These are phyloP conservation scores for Entomobrya multifasciata DNA, from an alignment of 2,888 invertebrate genomes.

Conservation along the genomic window DNA sequence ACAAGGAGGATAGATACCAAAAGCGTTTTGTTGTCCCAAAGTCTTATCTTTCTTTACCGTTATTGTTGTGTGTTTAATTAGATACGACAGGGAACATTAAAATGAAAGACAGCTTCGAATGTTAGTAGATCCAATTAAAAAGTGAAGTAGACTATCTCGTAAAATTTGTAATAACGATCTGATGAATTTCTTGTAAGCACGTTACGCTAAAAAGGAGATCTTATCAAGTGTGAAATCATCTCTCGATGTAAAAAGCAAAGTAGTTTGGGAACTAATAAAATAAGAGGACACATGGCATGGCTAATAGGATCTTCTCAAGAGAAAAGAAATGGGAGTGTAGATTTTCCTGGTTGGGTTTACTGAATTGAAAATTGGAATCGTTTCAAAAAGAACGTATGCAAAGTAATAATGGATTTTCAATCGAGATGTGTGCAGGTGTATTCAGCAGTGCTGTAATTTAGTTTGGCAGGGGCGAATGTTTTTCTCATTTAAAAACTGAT, in stretches of 20 bases:
- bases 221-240: slow-evolving; percentile 56
- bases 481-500: slow-evolving; percentile 33
- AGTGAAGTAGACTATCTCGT: slow-evolving; percentile 11
- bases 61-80: slow-evolving; percentile 48
- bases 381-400: not conserved
- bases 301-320: too few relatives aligned
- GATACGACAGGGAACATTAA: slow-evolving; percentile 54
- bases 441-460: slow-evolving; percentile 5
- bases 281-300: slow-evolving; percentile 3
- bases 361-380: slow-evolving; percentile 35
- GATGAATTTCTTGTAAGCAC: slow-evolving; percentile 25
- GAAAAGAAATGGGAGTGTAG: slow-evolving; percentile 9
- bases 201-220: not conserved
- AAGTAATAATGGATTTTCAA: slow-evolving; percentile 34
- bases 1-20: not conserved
- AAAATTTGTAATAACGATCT: slow-evolving; percentile 52
- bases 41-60: slow-evolving; percentile 26
- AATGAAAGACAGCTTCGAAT: slow-evolving; percentile 60
- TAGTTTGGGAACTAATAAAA: not conserved
- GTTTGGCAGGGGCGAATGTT: not conserved
- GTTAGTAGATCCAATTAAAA: slow-evolving; percentile 60
- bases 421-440: slow-evolving; percentile 32
- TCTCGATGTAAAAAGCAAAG: slow-evolving; percentile 1
- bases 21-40: slow-evolving; percentile 3
- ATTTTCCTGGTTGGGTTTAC: not conserved